A percentile compares a stretch with the other conserved stretches of the same genome.
These are phyloP conservation scores for Abrostola tripartita DNA, from an alignment of 2,888 invertebrate species.

Conservation along the genomic window DNA sequence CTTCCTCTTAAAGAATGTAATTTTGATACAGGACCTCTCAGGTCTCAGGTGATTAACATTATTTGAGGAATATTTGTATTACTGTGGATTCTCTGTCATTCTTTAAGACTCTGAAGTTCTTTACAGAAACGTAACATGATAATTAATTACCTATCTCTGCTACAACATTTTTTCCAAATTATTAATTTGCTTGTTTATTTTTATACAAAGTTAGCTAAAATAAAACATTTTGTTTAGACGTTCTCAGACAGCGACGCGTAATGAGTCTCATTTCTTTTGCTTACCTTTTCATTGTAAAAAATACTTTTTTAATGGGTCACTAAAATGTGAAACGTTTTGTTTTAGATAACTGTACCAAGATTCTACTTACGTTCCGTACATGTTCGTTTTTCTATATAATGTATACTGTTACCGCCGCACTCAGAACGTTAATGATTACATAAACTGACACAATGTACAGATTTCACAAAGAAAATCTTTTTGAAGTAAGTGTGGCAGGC, in stretches of 20 bases:
- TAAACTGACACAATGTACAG: no score
- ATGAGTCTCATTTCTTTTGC: constrained; percentile 45
- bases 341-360: constrained; percentile 17
- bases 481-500: no score
- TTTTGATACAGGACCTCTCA: no score
- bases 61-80: no score
- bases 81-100: no score
- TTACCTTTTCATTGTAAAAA: constrained; percentile 41
- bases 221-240: constrained; percentile 43
- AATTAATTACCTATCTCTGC: not conserved
- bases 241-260: constrained; percentile 43
- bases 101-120: not conserved
- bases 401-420: no score
- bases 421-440: no score
- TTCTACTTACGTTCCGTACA: not conserved
- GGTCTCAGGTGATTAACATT: no score
- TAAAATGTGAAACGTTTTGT: constrained; percentile 32
- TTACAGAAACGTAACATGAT: not conserved
- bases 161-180: not conserved
- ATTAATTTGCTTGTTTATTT: constrained; percentile 17
- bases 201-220: constrained; percentile 4
- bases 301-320: constrained; percentile 31
- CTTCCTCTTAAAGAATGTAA: not conserved
- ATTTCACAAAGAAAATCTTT: no score
- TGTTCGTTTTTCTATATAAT: constrained; percentile 11